Evolutionary conservation across 2,797 vertebrate genomes (phyloP).

Genomic region (Melanotaenia boesemani): DNA sequence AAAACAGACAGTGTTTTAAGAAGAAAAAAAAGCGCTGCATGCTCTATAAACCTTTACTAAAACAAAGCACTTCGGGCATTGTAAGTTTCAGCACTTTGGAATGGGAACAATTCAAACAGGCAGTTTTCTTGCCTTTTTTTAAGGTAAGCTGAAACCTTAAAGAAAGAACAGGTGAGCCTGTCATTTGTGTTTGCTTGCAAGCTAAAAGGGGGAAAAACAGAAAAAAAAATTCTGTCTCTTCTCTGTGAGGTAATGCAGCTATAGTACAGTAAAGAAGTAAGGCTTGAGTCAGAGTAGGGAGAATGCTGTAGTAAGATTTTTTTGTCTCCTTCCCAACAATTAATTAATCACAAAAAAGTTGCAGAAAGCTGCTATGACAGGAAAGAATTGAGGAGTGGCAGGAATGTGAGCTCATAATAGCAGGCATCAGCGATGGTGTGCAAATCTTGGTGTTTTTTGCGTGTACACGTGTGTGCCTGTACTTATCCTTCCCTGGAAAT

Average conservation of each 20-base stretch:
- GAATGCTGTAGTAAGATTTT: slow-evolving; percentile 61
- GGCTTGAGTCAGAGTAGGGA: slow-evolving; percentile 40
- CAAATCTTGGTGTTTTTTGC: slow-evolving; percentile 2
- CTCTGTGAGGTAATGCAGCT: slow-evolving; percentile 18
- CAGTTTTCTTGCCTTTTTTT: slow-evolving; percentile 36
- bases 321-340: slow-evolving; percentile 54
- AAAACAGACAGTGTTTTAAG: slow-evolving; percentile 62
- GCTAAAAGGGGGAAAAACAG: slow-evolving; percentile 24
- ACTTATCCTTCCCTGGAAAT: slow-evolving; percentile 44
- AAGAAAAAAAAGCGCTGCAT: slow-evolving; percentile 36
- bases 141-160: slow-evolving; percentile 47
- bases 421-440: slow-evolving; percentile 28
- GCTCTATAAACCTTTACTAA: slow-evolving; percentile 51
- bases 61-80: slow-evolving; percentile 42
- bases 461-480: neutral
- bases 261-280: slow-evolving; percentile 32
- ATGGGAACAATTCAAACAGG: slow-evolving; percentile 39
- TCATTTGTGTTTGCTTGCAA: slow-evolving; percentile 33
- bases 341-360: slow-evolving; percentile 70
- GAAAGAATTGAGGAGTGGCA: slow-evolving; percentile 41
- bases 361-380: slow-evolving; percentile 59
- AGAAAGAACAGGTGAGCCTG: slow-evolving; percentile 33
- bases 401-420: slow-evolving; percentile 50
- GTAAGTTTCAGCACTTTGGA: slow-evolving; percentile 52
- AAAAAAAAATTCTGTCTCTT: slow-evolving; percentile 21